Conservation (phyloP, 2,113 vertebrate genomes). For the Carlito syrichta region DNA sequence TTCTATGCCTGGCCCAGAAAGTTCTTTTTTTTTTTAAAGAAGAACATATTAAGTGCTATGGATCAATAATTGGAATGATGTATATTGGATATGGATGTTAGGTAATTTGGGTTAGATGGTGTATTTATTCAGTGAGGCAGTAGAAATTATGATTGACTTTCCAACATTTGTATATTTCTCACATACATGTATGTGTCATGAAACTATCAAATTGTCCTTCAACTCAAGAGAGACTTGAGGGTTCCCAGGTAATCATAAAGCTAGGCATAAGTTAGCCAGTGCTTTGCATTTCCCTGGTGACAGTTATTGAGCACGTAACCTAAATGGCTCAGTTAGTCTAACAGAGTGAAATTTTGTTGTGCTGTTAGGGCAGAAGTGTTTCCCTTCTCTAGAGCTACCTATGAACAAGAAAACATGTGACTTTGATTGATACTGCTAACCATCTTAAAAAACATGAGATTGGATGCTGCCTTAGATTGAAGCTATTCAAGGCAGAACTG, state of each 20-base stretch:
- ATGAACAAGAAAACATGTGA: neutral
- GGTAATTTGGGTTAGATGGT: neutral
- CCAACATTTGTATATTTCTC: neutral
- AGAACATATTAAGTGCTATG: neutral
- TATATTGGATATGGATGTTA: neutral
- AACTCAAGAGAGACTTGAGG: neutral
- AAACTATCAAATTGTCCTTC: neutral
- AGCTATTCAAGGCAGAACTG: neutral
- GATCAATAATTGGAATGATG: neutral
- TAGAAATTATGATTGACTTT: neutral
- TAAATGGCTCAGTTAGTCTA: neutral
- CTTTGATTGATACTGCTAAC: neutral
- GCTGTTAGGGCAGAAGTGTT: neutral
- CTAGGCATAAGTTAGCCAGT: neutral
- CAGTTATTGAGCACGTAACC: neutral
- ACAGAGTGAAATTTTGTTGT: neutral
- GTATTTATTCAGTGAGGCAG: neutral
- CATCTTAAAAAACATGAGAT: neutral
- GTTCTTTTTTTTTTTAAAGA: neutral
- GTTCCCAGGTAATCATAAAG: neutral
- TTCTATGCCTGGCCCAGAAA: no score
- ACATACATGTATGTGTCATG: neutral
- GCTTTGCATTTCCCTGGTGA: neutral
- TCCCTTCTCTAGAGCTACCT: neutral
- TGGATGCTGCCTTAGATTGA: neutral